A percentile compares a stretch with the other conserved stretches of the same genome.
Conservation (phyloP, 2,888 invertebrate genomes). For the Dynastes hyllus region DNA sequence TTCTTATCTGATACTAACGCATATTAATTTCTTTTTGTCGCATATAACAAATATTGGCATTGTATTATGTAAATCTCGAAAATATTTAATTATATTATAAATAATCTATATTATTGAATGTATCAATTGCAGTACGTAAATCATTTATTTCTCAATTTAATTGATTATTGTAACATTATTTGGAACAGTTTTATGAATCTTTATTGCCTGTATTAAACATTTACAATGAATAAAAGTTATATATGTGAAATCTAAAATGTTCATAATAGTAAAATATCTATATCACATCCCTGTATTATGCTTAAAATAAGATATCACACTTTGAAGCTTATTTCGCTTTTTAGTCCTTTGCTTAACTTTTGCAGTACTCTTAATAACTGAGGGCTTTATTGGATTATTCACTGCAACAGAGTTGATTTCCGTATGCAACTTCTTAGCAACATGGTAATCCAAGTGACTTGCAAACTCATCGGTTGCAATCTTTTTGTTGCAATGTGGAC, state of each 20-base stretch:
- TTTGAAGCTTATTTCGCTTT: conserved; percentile 48
- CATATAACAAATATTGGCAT: neutral
- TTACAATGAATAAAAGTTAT: conserved; percentile 36
- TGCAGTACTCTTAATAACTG: conserved; percentile 25
- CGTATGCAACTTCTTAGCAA: conserved; percentile 84
- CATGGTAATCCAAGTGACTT: conserved; percentile 88
- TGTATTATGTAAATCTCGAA: neutral
- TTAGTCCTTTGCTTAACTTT: conserved; percentile 14
- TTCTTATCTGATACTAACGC: conserved; percentile 17
- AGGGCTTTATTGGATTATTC: neutral
- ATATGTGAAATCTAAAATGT: conserved; percentile 15
- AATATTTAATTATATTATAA: neutral
- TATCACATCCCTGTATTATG: conserved; percentile 24
- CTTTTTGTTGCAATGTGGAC: conserved; percentile 79
- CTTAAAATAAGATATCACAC: conserved; percentile 50
- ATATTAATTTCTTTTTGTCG: conserved; percentile 14
- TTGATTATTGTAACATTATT: conserved; percentile 14
- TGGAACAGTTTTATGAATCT: conserved; percentile 15
- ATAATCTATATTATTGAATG: conserved; percentile 9
- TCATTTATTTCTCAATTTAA: conserved; percentile 8
- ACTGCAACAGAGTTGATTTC: conserved; percentile 73
- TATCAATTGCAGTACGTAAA: conserved; percentile 21
- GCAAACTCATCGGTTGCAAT: conserved; percentile 75
- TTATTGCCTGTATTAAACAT: conserved; percentile 44
- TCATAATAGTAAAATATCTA: conserved; percentile 28